These are phyloP conservation scores for Acanthaster planci DNA, from an alignment of 35 echinoderm and acorn worm species.

Conservation along the genomic window DNA sequence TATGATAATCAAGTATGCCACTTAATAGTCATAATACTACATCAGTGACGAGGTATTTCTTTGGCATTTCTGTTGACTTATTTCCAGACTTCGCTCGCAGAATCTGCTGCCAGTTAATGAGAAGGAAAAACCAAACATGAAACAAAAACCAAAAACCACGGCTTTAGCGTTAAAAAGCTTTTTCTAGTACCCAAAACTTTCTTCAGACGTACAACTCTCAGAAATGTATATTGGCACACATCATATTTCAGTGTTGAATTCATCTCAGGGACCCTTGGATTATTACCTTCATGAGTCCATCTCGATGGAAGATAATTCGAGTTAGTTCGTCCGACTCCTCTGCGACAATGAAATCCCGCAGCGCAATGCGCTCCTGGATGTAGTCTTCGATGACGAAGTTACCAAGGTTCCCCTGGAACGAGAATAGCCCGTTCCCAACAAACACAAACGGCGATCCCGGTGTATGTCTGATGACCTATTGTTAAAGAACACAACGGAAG, in stretches of 20 bases:
- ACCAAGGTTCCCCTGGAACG: constrained; percentile 45
- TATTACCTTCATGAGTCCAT: constrained; percentile 32
- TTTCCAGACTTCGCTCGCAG: no score
- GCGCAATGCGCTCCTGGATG: constrained; percentile 55
- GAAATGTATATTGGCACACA: neutral
- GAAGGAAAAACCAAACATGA: neutral
- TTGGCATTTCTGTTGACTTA: no score
- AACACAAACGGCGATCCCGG: constrained; percentile 65
- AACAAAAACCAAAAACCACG: no score
- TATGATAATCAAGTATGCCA: no score
- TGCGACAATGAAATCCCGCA: constrained; percentile 35
- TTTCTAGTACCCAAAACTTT: neutral
- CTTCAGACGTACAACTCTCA: neutral
- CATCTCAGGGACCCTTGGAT: no score
- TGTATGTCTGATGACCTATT: constrained; percentile 58
- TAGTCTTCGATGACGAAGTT: constrained; percentile 81
- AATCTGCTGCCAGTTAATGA: no score
- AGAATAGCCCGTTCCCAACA: constrained; percentile 48
- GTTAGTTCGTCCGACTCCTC: neutral
- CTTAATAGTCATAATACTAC: no score
- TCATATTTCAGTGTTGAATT: no score
- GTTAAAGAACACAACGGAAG: neutral
- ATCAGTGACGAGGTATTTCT: no score
- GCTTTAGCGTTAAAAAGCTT: neutral
- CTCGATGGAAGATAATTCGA: constrained; percentile 35